A percentile compares a stretch with the other conserved stretches of the same genome.
Evolutionary conservation across 2,113 vertebrate genomes (phyloP).

Genomic region (Poeciliopsis occidentalis): DNA sequence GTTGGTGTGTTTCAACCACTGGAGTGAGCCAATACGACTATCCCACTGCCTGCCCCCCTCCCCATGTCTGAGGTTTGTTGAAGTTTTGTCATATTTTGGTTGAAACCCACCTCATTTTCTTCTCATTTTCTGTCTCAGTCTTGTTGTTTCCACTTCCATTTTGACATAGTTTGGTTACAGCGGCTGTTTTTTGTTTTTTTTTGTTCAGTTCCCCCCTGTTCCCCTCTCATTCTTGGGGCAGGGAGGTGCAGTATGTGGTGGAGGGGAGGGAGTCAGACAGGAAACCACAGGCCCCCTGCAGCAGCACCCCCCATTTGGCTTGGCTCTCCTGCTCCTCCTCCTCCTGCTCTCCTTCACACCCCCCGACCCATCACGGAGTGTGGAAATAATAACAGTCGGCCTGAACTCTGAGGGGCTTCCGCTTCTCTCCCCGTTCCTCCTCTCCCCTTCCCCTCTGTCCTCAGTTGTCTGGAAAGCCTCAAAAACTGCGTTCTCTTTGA

Average conservation of each 20-base stretch:
- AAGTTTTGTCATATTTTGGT: slow-evolving; percentile 78
- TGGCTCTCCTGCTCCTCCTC: slow-evolving; percentile 48
- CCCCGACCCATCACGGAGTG: slow-evolving; percentile 71
- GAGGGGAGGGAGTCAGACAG: slow-evolving; percentile 79
- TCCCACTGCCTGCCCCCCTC: slow-evolving; percentile 20
- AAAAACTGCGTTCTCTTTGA: slow-evolving; percentile 38
- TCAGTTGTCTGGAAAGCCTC: slow-evolving; percentile 72
- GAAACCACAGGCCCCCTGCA: slow-evolving; percentile 84
- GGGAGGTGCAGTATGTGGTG: slow-evolving; percentile 57
- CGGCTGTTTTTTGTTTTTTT: slow-evolving; percentile 69
- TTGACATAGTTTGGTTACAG: slow-evolving; percentile 73
- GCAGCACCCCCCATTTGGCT: slow-evolving; percentile 57
- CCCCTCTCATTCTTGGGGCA: slow-evolving; percentile 73
- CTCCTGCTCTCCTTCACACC: slow-evolving; percentile 58
- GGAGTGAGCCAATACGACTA: slow-evolving; percentile 56
- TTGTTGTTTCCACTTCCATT: slow-evolving; percentile 74
- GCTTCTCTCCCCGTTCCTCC: slow-evolving; percentile 54
- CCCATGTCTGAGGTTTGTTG: slow-evolving; percentile 67
- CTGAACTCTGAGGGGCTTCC: slow-evolving; percentile 74
- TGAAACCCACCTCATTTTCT: slow-evolving; percentile 62
- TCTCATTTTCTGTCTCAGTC: slow-evolving; percentile 58
- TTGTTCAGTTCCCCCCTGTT: slow-evolving; percentile 41
- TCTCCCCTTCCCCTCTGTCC: slow-evolving; percentile 41
- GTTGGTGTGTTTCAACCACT: slow-evolving; percentile 46
- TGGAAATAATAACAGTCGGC: slow-evolving; percentile 80